Evolutionary conservation across 2,797 vertebrate genomes (phyloP), one percentile per base, ranked within the genome.

Genomic region (Kryptolebias ocellatus): DNA sequence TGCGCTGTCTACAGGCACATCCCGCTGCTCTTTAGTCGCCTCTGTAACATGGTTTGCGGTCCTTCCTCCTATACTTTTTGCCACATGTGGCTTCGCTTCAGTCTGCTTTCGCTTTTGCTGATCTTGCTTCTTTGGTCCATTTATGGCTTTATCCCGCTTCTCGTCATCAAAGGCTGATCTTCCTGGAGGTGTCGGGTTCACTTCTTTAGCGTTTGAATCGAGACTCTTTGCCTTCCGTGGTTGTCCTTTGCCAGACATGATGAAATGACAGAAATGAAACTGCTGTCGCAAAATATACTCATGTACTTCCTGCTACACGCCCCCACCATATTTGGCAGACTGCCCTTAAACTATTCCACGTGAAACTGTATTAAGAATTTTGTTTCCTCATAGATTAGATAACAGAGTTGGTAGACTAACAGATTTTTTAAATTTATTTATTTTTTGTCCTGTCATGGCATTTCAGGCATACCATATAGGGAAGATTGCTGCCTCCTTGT

Each of bases 241-340:
- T 64, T n/a, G 85, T 7, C 74, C 78, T 85, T 71, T 76, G 0
- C 39, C 51, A 37, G 72, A 28, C 87, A 90, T 90, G 4, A 10
- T 54, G 5, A 12, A 74, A 52, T 74, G 57, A 31, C 1, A 24
- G 3, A 1, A 68, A 11, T 16, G 16, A 50, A 34, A 29, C 11
- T 8, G 16, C 0, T 24, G 12, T 2, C 17, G 0, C 3, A 8
- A 53, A 3, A n/a, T 47, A 50, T 0, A 37, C 28, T 57, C 1
- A 12, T 10, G 1, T 2, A 8, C 7, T 75, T 84, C 76, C 20
- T 4, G 57, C 4, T 39, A 34, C 83, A 72, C 69, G 0, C 80
- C 80, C 45, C 39, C 39, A 42, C 1, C 15, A 4, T 17, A 34
- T 2, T 1, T 47, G 42, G 1, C 24, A 37, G 4, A 12, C 34